Evolutionary conservation across 2,888 invertebrate genomes (phyloP).

Genomic region (Ptychoptera contaminata): DNA sequence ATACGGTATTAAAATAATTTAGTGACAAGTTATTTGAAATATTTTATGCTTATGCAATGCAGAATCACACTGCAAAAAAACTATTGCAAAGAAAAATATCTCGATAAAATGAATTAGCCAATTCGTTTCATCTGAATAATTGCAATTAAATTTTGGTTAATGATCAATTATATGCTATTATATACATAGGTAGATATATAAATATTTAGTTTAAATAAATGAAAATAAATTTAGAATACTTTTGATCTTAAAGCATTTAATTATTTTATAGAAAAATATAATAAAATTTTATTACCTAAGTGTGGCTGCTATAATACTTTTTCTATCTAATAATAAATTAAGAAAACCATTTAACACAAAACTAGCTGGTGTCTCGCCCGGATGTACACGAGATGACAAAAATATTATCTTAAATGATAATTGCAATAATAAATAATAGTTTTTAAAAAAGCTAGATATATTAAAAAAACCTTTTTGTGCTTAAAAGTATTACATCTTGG

Average conservation of each 20-base stretch:
- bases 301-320: conserved; percentile 57
- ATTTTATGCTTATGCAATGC: too few relatives aligned
- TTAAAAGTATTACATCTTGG: conserved; percentile 59
- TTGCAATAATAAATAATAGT: conserved; percentile 4
- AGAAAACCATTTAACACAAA: conserved; percentile 82
- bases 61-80: too few relatives aligned
- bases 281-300: conserved; percentile 32
- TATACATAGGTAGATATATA: too few relatives aligned
- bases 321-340: conserved; percentile 55
- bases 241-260: background rate
- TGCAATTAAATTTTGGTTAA: too few relatives aligned
- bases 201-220: too few relatives aligned
- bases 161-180: too few relatives aligned
- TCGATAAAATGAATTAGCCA: too few relatives aligned
- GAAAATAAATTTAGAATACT: too few relatives aligned
- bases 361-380: conserved; percentile 82
- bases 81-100: too few relatives aligned
- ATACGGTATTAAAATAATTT: too few relatives aligned
- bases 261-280: background rate
- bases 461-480: conserved; percentile 49
- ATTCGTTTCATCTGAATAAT: too few relatives aligned
- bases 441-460: background rate
- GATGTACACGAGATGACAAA: conserved; percentile 78
- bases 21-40: too few relatives aligned
- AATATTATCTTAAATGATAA: conserved; percentile 49